These are phyloP conservation scores for Hycleus phaleratus DNA, from an alignment of 1,140 invertebrate species.

Conservation along the genomic window DNA sequence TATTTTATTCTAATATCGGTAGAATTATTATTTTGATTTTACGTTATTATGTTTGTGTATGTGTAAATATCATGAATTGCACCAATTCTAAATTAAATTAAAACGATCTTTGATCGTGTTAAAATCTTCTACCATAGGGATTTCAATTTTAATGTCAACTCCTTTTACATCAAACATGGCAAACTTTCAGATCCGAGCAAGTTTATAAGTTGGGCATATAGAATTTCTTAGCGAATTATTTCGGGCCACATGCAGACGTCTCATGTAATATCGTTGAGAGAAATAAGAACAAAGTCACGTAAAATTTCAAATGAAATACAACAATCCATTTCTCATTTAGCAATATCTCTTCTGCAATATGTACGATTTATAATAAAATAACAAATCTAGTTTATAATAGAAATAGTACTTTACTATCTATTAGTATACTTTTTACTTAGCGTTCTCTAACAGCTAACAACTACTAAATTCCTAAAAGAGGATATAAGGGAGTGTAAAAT, in stretches of 20 bases:
- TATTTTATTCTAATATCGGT: too few species aligned
- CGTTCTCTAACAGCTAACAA: too few species aligned
- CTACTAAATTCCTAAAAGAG: too few species aligned
- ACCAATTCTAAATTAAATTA: conserved; percentile 32
- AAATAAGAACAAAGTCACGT: conserved; percentile 36
- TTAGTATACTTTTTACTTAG: too few species aligned
- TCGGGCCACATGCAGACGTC: conserved; percentile 34
- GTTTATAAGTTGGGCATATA: conserved; percentile 40
- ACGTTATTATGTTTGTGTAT: too few species aligned
- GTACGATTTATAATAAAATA: too few species aligned
- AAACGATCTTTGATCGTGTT: conserved; percentile 39
- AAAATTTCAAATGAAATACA: conserved; percentile 23
- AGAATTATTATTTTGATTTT: too few species aligned
- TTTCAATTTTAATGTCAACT: conserved; percentile 41
- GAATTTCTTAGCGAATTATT: conserved; percentile 38
- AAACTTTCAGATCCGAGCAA: conserved; percentile 31
- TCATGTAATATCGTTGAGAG: conserved; percentile 34
- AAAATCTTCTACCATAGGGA: conserved; percentile 36
- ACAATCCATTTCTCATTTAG: background rate
- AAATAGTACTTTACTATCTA: too few species aligned
- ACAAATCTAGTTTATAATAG: too few species aligned
- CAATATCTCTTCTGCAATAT: too few species aligned
- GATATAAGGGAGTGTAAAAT: too few species aligned
- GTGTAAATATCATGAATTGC: too few species aligned
- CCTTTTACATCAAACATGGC: conserved; percentile 40